Evolutionary conservation across 2,113 vertebrate genomes (phyloP).

Genomic region (Bufo bufo): DNA sequence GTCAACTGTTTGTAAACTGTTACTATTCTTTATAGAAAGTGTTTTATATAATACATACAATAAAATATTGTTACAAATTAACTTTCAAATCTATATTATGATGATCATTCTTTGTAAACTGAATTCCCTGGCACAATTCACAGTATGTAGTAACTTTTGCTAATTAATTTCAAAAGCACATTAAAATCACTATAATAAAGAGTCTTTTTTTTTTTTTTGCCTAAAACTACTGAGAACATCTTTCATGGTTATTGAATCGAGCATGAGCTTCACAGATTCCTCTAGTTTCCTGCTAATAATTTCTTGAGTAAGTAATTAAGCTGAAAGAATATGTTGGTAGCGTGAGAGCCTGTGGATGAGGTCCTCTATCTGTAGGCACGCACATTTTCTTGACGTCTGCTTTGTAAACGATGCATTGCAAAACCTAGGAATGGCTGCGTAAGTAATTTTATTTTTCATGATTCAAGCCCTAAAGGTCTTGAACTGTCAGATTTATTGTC

Average conservation of each 20-base stretch:
- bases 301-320: constrained; percentile 50
- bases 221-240: not conserved
- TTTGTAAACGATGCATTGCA: constrained; percentile 64
- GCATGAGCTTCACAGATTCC: constrained; percentile 16
- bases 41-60: not conserved
- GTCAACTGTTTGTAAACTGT: not conserved
- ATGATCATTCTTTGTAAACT: constrained; percentile 8
- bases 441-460: constrained; percentile 76
- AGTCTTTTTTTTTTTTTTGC: not conserved
- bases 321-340: constrained; percentile 63
- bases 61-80: not conserved
- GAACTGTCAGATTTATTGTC: constrained; percentile 80
- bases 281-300: constrained; percentile 32
- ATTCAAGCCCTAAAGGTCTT: constrained; percentile 74
- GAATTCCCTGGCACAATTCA: not conserved
- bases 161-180: constrained; percentile 21
- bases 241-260: constrained; percentile 8
- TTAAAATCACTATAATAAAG: constrained; percentile 13
- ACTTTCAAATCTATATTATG: not conserved
- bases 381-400: constrained; percentile 56
- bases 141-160: constrained; percentile 12
- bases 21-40: not conserved
- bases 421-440: constrained; percentile 69
- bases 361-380: constrained; percentile 52
- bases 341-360: constrained; percentile 64